A percentile compares a stretch with the other conserved stretches of the same genome.
These are phyloP conservation scores for Nemotelus nigrinus DNA, from an alignment of 2,888 invertebrate species.

Conservation along the genomic window DNA sequence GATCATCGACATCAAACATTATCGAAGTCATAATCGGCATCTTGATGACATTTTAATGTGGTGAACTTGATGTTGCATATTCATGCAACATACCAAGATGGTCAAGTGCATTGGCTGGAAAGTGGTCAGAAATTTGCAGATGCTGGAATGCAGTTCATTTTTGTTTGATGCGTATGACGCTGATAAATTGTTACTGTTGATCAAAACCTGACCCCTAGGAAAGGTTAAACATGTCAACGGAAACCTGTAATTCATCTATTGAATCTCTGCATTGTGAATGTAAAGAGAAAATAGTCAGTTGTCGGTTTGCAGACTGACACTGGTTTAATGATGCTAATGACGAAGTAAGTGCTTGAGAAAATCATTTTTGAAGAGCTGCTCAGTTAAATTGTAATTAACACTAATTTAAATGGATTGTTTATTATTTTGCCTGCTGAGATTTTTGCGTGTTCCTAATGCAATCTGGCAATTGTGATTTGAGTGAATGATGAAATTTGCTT, in stretches of 20 bases:
- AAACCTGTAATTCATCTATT: slow-evolving; percentile 23
- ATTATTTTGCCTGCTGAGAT: too few species aligned
- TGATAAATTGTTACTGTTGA: background rate
- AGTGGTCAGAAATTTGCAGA: slow-evolving; percentile 11
- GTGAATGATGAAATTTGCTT: too few species aligned
- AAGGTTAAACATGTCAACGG: slow-evolving; percentile 32
- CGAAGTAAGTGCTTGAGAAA: background rate
- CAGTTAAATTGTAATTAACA: background rate
- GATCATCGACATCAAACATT: slow-evolving; percentile 21
- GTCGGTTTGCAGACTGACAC: too few species aligned
- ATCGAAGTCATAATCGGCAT: background rate
- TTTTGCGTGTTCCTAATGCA: too few species aligned
- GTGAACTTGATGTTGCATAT: background rate
- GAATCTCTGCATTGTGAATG: slow-evolving; percentile 12
- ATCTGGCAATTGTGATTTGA: too few species aligned
- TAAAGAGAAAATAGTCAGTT: slow-evolving; percentile 7
- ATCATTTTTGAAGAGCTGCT: background rate
- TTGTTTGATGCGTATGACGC: background rate
- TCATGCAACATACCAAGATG: background rate
- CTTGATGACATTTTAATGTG: background rate
- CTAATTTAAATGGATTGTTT: too few species aligned
- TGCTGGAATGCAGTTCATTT: slow-evolving; percentile 6
- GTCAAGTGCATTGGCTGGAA: background rate
- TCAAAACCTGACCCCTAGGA: background rate
- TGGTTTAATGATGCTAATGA: background rate